These are phyloP conservation scores for Podarcis cretensis DNA, from an alignment of 2,113 vertebrate genomes.

Conservation along the genomic window DNA sequence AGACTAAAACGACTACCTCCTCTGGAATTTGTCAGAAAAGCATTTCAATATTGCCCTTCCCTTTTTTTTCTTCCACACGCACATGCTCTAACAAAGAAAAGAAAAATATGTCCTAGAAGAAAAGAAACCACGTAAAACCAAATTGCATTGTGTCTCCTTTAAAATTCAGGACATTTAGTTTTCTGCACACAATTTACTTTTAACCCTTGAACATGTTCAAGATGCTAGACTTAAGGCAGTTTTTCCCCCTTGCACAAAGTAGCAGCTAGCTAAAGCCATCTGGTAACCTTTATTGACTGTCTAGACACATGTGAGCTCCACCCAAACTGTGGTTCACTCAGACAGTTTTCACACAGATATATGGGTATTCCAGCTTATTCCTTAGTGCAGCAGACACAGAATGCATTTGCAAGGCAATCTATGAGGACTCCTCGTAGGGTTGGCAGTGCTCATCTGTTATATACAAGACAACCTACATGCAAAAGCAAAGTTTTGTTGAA, in stretches of 20 bases:
- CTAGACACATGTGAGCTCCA: not conserved
- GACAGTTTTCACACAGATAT: not conserved
- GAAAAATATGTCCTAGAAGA: not conserved
- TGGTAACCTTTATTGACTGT: slow-evolving; percentile 10
- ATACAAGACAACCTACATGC: not conserved
- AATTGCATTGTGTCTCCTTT: not conserved
- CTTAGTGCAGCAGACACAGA: not conserved
- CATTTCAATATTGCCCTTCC: not conserved
- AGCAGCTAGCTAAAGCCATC: not conserved
- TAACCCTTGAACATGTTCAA: not conserved
- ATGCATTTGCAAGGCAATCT: not conserved
- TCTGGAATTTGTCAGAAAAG: not conserved
- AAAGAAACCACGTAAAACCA: not conserved
- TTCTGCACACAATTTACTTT: not conserved
- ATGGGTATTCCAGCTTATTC: not conserved
- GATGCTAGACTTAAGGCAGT: not conserved
- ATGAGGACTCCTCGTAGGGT: not conserved
- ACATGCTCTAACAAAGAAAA: not conserved
- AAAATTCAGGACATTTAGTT: not conserved
- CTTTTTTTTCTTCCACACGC: not conserved
- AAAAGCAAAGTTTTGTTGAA: not conserved
- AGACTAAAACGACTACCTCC: not conserved
- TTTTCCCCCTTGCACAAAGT: not conserved
- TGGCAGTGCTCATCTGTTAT: not conserved
- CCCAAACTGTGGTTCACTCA: not conserved